These are phyloP conservation scores for Enteromius mattozi DNA, from an alignment of 2,797 vertebrate genomes.

Conservation along the genomic window DNA sequence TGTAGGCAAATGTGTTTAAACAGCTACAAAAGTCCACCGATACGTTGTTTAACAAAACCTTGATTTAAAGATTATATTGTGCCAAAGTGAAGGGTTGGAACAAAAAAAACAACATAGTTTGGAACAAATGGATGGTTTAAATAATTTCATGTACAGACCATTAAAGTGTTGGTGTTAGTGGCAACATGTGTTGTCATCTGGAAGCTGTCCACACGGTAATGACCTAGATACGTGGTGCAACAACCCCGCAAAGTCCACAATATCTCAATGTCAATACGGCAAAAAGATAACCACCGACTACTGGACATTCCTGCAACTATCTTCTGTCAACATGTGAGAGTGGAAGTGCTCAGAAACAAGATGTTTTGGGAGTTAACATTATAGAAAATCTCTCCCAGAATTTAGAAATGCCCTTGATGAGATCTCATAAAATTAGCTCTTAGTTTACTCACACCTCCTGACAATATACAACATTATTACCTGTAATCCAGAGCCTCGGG, in stretches of 20 bases:
- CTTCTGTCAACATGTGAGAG: neutral
- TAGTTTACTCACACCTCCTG: too few relatives aligned
- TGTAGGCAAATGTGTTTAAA: neutral
- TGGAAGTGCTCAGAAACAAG: neutral
- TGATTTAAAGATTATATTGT: neutral
- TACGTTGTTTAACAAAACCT: neutral
- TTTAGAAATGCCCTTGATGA: neutral
- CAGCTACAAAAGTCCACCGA: neutral
- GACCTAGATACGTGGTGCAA: neutral
- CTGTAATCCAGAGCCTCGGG: too few relatives aligned
- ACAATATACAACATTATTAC: too few relatives aligned
- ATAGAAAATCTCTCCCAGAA: neutral
- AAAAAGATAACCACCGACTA: neutral
- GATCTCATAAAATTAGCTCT: too few relatives aligned
- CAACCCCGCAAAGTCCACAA: neutral
- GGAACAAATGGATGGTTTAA: neutral
- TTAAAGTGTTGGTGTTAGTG: neutral
- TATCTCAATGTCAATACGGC: constrained; percentile 1
- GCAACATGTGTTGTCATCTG: neutral
- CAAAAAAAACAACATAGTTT: neutral
- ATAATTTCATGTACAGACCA: neutral
- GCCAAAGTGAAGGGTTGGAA: too few relatives aligned
- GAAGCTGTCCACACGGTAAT: neutral
- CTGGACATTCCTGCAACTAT: neutral
- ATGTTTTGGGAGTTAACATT: neutral